Conservation (phyloP, 2,888 invertebrate genomes). For the Schizotus pectinicornis region DNA sequence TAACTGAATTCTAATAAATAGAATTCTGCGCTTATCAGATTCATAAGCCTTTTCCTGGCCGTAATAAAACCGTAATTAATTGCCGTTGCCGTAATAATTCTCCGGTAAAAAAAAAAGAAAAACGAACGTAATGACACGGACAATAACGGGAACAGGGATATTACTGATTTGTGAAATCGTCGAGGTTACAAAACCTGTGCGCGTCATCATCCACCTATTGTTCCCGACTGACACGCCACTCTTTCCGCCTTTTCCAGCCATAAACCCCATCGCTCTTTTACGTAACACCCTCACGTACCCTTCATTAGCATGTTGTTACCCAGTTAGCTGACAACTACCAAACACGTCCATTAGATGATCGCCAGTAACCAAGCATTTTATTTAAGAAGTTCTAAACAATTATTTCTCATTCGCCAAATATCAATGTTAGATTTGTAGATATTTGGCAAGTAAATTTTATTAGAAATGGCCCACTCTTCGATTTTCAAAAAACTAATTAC, state of each 20-base stretch:
- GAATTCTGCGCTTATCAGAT: conserved; percentile 28
- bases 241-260: not conserved
- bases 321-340: too few species aligned
- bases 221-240: conserved; percentile 1
- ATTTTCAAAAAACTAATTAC: too few species aligned
- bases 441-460: too few species aligned
- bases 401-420: too few species aligned
- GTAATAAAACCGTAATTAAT: conserved; percentile 30
- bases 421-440: too few species aligned
- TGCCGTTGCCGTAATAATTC: conserved; percentile 21
- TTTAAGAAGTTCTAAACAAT: too few species aligned
- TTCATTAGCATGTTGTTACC: too few species aligned
- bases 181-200: not conserved
- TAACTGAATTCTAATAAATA: conserved; percentile 31
- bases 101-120: conserved; percentile 24
- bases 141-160: conserved; percentile 16
- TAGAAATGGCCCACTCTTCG: too few species aligned
- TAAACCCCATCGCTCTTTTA: too few species aligned
- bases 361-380: too few species aligned
- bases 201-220: conserved; percentile 2
- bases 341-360: too few species aligned
- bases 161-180: conserved; percentile 11
- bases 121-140: conserved; percentile 25
- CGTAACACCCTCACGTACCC: not conserved
- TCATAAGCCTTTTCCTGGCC: conserved; percentile 25